These are phyloP conservation scores for Vespertilio murinus DNA, from an alignment of 2,797 vertebrate species.

Conservation along the genomic window DNA sequence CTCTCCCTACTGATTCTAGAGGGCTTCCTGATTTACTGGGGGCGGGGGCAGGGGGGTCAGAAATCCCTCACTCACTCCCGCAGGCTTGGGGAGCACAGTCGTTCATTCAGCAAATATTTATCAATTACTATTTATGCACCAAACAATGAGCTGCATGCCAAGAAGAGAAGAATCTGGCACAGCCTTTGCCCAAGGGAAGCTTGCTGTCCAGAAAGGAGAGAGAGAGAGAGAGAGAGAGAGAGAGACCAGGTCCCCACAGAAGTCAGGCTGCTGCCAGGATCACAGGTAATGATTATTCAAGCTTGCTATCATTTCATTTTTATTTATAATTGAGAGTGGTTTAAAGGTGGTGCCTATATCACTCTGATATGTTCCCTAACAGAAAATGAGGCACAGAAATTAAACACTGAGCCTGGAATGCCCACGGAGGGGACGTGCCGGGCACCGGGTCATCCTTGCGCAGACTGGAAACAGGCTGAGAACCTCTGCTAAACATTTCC, in stretches of 20 bases:
- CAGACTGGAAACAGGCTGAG: not conserved
- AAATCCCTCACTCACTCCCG: not conserved
- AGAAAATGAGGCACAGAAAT: not conserved
- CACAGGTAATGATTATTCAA: not conserved
- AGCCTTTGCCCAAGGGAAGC: not conserved
- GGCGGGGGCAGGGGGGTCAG: no score
- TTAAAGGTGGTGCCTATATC: not conserved
- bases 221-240: not conserved
- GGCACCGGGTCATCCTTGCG: not conserved
- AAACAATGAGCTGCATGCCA: constrained; percentile 24
- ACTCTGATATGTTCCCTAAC: not conserved
- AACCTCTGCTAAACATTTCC: not conserved
- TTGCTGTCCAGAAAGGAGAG: not conserved
- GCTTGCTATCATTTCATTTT: not conserved
- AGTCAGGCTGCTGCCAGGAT: not conserved
- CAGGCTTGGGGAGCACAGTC: not conserved
- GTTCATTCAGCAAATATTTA: constrained; percentile 63
- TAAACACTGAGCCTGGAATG: not conserved
- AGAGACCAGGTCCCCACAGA: not conserved
- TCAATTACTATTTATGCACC: not conserved
- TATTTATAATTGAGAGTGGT: not conserved
- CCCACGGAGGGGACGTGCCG: not conserved
- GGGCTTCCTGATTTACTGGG: not conserved
- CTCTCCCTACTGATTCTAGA: constrained; percentile 21
- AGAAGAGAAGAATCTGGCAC: not conserved